Percentiles rank a stretch among this genome's conserved stretches.
These are phyloP conservation scores for Conus canariensis DNA, from an alignment of 2,888 invertebrate species.

Conservation along the genomic window DNA sequence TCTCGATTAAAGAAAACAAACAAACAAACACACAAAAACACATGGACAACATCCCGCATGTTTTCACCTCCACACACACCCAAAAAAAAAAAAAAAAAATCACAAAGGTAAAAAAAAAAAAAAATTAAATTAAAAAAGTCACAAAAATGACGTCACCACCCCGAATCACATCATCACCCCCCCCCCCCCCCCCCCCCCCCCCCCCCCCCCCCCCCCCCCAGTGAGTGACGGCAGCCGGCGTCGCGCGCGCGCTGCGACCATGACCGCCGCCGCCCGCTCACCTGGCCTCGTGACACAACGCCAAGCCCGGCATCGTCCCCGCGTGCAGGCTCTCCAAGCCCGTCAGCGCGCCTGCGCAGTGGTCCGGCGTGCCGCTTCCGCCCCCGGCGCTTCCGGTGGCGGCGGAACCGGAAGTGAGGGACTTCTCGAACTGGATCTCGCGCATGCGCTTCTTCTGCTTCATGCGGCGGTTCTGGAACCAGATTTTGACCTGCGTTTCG, in stretches of 20 bases:
- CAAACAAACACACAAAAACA: no score
- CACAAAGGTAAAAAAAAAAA: no score
- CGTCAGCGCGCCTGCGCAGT: constrained; percentile 52
- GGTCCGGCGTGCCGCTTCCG: neutral
- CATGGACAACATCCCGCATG: no score
- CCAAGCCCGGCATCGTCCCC: constrained; percentile 63
- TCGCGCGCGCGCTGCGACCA: no score
- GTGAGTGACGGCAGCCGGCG: neutral
- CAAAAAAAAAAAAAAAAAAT: neutral
- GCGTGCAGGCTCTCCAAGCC: constrained; percentile 61
- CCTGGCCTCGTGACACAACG: constrained; percentile 50
- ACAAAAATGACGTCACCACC: neutral
- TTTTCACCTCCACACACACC: neutral
- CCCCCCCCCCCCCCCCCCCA: neutral
- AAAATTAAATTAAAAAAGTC: neutral
- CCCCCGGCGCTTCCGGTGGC: constrained; percentile 9
- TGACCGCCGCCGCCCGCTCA: neutral
- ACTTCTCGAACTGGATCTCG: constrained; percentile 71
- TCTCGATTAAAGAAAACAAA: no score
- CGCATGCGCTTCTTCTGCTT: constrained; percentile 78
- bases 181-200: no score
- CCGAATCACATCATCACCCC: no score
- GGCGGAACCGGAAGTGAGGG: constrained; percentile 45
- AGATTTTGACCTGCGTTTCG: constrained; percentile 88
- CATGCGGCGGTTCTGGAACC: constrained; percentile 79